phyloP scores from a whole-genome alignment of 2,888 invertebrate species.

The Parnassius orleans region DNA sequence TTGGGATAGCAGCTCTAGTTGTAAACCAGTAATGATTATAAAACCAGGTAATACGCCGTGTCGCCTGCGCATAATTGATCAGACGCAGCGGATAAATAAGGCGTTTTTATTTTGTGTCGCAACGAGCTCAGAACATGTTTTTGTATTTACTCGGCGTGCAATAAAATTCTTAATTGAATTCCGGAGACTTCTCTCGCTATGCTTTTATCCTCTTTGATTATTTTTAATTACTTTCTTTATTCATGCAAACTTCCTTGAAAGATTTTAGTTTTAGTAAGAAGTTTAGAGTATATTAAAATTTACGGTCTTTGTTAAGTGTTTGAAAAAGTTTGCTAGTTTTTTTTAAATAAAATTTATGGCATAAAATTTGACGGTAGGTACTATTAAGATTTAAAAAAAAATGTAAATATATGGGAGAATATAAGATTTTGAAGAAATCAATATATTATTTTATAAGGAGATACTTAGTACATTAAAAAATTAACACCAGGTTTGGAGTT shows the following conservation, averaged over 20 bases:
- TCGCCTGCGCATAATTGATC: constrained; percentile 44
- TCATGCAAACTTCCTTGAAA: not conserved
- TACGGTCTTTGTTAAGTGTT: no score
- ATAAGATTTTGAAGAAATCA: no score
- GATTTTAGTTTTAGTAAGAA: no score
- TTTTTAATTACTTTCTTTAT: constrained; percentile 15
- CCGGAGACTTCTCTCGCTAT: constrained; percentile 31
- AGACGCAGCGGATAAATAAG: constrained; percentile 44
- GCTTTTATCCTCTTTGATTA: constrained; percentile 18
- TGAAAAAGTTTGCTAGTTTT: no score
- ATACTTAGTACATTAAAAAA: no score
- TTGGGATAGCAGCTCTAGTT: constrained; percentile 36
- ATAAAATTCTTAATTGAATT: constrained; percentile 49
- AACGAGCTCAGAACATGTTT: constrained; percentile 43
- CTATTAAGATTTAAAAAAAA: no score
- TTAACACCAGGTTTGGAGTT: no score
- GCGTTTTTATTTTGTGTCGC: constrained; percentile 42
- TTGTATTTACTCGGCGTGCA: constrained; percentile 42
- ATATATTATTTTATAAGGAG: no score
- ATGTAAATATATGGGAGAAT: no score
- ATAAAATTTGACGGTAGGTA: no score
- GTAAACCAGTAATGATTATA: constrained; percentile 43
- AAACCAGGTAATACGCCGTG: constrained; percentile 39
- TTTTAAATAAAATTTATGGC: no score
- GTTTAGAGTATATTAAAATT: no score